Base-by-base conservation (phyloP, 2,888 invertebrate species). In the Theretra japonica region DNA sequence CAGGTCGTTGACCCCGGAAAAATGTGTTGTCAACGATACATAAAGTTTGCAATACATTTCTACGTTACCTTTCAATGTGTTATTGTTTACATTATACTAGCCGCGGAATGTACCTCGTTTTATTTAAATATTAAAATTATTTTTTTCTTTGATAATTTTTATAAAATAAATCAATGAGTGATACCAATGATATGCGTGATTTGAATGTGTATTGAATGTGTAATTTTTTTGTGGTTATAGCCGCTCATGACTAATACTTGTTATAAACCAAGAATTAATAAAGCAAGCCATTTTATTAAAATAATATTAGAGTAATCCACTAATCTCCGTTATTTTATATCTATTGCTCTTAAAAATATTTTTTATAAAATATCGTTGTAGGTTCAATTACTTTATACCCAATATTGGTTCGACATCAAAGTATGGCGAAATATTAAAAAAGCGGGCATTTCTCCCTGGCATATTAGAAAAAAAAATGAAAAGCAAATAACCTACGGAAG, bases 1-100 rank as follows among this genome's bases (percentile, higher is more conserved):
- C 74, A 79, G 90, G 86, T 88, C 89, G 80, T 73, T 86, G 88
- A 92, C 91, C 91, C 91, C 88, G 91, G 92, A 91, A 92, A 91
- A 86, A 83, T 82, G 84, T 84, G 84, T 84, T 83, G 86, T 84
- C 86, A 87, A 86, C 87, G 84, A 82, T 85, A 82, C 82, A 82
- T 82, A 82, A 77, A 79, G 79, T 78, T 71, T 65, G 25, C 53
- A 68, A 62, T 71, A 70, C 59, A 58, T 68, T 72, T 68, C 68
- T 72, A 53, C 50, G 62, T 62, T 60, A 65, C 65, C 48, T 65
- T 65, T 65, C 48, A 65, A 65, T 25, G 70, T 65, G 62, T 56
- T 69, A 56, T 65, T 70, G 30, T 70, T 62, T 65, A 71, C 62
- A 62, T 65, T 62, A 65, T 65, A 80, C 74, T 74, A 76, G 73